These are phyloP conservation scores for Subacronicta megacephala DNA, from an alignment of 2,888 invertebrate species.

Conservation along the genomic window DNA sequence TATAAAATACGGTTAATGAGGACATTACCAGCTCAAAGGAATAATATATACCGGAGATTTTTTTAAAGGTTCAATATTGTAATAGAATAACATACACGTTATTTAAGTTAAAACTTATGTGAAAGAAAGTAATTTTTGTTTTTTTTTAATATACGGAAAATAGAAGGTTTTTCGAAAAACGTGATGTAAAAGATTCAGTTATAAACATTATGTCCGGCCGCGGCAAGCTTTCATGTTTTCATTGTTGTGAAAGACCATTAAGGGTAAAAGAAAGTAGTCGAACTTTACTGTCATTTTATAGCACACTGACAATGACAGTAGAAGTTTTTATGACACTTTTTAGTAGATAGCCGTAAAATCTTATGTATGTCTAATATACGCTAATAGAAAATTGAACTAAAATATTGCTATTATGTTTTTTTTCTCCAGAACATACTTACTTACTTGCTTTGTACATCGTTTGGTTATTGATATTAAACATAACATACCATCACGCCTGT, in stretches of 20 bases:
- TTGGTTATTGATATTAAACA: constrained; percentile 20
- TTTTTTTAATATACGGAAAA: neutral
- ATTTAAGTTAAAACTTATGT: no score
- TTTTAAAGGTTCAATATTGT: no score
- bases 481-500: no score
- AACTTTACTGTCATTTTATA: constrained; percentile 75
- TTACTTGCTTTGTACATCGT: constrained; percentile 10
- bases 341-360: constrained; percentile 69
- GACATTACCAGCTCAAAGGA: no score
- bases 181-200: constrained; percentile 44
- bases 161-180: constrained; percentile 6
- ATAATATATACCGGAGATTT: no score
- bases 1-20: no score
- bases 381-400: constrained; percentile 57
- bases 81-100: no score
- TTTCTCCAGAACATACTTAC: constrained; percentile 8
- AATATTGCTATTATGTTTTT: constrained; percentile 36
- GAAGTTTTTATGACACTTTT: constrained; percentile 75
- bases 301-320: constrained; percentile 73
- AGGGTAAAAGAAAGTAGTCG: constrained; percentile 68
- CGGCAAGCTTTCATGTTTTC: constrained; percentile 58
- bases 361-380: constrained; percentile 66
- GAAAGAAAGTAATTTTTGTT: no score
- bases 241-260: constrained; percentile 64
- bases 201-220: constrained; percentile 50